Conservation (phyloP, 2,113 vertebrate genomes). For the Anarhynchus alexandrinus region DNA sequence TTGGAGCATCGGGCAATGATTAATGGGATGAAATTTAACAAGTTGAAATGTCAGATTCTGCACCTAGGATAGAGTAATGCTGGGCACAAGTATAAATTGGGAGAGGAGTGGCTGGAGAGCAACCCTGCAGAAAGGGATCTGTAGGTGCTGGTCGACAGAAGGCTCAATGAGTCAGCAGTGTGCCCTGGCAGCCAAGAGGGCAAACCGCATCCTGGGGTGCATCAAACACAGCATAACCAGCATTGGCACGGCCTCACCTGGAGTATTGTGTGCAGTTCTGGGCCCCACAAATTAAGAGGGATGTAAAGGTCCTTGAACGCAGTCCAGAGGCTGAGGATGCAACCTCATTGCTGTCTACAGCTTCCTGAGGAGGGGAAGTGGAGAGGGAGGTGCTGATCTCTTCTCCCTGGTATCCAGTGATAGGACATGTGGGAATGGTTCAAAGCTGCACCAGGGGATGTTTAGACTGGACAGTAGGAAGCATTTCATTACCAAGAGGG, state of each 20-base stretch:
- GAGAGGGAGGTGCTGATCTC: not conserved
- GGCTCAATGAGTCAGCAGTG: not conserved
- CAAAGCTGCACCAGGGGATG: not conserved
- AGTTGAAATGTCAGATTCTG: not conserved
- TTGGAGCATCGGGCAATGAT: not conserved
- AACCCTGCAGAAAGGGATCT: not conserved
- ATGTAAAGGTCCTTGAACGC: not conserved
- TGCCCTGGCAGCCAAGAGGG: not conserved
- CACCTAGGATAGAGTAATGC: not conserved
- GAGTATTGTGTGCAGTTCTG: not conserved
- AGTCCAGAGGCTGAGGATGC: not conserved
- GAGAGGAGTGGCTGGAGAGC: not conserved
- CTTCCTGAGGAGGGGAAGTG: not conserved
- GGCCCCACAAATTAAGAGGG: not conserved
- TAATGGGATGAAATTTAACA: not conserved
- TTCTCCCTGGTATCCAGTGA: not conserved
- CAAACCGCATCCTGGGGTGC: not conserved
- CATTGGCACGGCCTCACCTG: not conserved
- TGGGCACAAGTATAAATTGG: not conserved
- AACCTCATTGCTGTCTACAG: not conserved
- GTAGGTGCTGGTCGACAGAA: not conserved
- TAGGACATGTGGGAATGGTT: not conserved
- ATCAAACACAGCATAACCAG: not conserved
- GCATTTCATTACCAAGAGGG: not conserved
- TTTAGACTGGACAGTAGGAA: not conserved